Conservation (phyloP, 2,797 vertebrate genomes). For the Lindbergichthys nudifrons region DNA sequence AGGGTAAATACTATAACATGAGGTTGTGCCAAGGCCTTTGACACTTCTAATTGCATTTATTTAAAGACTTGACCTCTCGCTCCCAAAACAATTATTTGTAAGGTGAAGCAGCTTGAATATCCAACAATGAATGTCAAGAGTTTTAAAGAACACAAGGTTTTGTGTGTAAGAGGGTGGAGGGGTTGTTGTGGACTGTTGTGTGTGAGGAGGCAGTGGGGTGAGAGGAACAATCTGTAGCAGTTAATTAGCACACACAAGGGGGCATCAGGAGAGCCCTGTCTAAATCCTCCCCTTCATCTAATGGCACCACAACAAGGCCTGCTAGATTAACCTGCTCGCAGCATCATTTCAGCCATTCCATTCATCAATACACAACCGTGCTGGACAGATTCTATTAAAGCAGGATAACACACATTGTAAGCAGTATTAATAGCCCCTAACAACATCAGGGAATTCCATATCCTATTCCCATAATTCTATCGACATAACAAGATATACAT, state of each 20-base stretch:
- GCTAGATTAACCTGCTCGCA: constrained; percentile 72
- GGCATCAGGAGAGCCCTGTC: constrained; percentile 65
- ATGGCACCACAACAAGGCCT: constrained; percentile 72
- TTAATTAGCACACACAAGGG: constrained; percentile 81
- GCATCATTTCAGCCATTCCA: constrained; percentile 58
- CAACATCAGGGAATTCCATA: constrained; percentile 12
- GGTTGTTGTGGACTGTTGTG: constrained; percentile 38
- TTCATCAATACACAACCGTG: constrained; percentile 48
- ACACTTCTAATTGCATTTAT: constrained; percentile 81
- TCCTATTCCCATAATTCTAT: constrained; percentile 18
- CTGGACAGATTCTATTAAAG: constrained; percentile 28
- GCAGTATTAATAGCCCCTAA: constrained; percentile 45
- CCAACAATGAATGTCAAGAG: constrained; percentile 77
- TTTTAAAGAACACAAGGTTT: constrained; percentile 75
- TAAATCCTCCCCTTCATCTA: constrained; percentile 79
- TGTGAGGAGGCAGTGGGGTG: constrained; percentile 38
- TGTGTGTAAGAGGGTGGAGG: constrained; percentile 49
- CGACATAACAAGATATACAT: constrained; percentile 22
- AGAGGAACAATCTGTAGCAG: constrained; percentile 67
- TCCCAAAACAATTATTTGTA: constrained; percentile 77
- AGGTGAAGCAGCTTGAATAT: constrained; percentile 56
- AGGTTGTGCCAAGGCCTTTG: constrained; percentile 72
- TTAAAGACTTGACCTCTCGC: constrained; percentile 76
- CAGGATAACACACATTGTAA: constrained; percentile 37
- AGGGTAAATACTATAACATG: constrained; percentile 74